These are phyloP conservation scores for Jordanella pulchra DNA, from an alignment of 2,797 vertebrate genomes.

Conservation along the genomic window DNA sequence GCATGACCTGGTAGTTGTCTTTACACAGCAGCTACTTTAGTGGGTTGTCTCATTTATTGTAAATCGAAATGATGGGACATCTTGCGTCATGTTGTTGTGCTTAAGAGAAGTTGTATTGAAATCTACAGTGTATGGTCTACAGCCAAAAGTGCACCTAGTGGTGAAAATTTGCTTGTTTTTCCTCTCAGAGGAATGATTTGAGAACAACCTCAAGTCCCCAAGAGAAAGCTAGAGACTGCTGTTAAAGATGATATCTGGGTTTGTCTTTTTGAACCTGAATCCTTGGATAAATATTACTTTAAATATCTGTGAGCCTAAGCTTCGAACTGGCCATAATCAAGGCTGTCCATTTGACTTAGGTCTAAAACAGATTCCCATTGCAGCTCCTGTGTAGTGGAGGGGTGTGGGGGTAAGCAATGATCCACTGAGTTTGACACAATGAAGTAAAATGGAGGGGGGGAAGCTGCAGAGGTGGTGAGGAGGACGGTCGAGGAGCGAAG, in stretches of 20 bases:
- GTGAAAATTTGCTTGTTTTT: too few species aligned
- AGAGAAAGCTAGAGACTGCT: neutral
- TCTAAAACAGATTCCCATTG: neutral
- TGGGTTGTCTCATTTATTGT: too few species aligned
- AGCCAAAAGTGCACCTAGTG: too few species aligned
- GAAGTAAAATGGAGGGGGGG: neutral
- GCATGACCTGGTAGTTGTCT: too few species aligned
- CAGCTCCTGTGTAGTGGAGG: neutral
- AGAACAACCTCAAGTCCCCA: too few species aligned
- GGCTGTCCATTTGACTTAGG: neutral
- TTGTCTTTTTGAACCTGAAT: neutral
- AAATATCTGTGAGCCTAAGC: neutral
- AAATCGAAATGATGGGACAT: too few species aligned
- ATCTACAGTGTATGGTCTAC: too few species aligned
- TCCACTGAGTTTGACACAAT: constrained; percentile 18
- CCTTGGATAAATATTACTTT: neutral
- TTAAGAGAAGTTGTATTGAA: too few species aligned
- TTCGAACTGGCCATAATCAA: neutral
- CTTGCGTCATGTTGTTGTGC: too few species aligned
- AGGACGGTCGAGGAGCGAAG: constrained; percentile 57
- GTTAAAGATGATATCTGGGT: neutral
- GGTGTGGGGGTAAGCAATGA: constrained; percentile 6
- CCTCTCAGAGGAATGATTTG: too few species aligned
- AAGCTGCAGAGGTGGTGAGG: constrained; percentile 45
- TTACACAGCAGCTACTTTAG: too few species aligned